Evolutionary conservation across 2,797 vertebrate genomes (phyloP).

Genomic region (Rhadinocentrus ornatus): DNA sequence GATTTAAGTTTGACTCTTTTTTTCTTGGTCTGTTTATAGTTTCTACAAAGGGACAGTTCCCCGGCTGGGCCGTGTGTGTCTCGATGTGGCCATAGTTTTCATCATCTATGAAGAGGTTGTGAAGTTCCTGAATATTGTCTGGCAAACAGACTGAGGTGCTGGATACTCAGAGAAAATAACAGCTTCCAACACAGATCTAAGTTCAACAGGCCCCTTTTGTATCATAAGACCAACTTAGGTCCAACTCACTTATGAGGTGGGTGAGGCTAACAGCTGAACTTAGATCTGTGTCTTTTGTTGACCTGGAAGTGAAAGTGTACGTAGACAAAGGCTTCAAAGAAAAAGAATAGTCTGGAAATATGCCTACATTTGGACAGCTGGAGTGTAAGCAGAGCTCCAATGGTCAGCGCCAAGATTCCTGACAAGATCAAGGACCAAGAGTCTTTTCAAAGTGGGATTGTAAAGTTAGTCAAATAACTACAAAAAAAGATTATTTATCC

Average conservation of each 20-base stretch:
- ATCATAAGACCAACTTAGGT: neutral
- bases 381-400: constrained; percentile 9
- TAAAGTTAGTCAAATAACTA: constrained; percentile 15
- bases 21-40: constrained; percentile 68
- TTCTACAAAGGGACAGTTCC: constrained; percentile 97
- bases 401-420: constrained; percentile 14
- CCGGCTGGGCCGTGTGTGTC: constrained; percentile 91
- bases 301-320: constrained; percentile 24
- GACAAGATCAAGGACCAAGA: constrained; percentile 7
- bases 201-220: constrained; percentile 12
- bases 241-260: neutral
- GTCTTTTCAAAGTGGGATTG: constrained; percentile 31
- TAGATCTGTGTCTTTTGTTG: constrained; percentile 46
- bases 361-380: constrained; percentile 23
- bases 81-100: constrained; percentile 96
- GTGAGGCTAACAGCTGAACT: constrained; percentile 26
- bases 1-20: neutral
- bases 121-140: constrained; percentile 91
- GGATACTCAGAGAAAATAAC: neutral
- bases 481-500: constrained; percentile 23
- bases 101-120: constrained; percentile 97
- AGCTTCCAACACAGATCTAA: constrained; percentile 43
- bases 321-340: neutral
- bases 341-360: constrained; percentile 9
- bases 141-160: constrained; percentile 87